Evolutionary conservation across 35 echinoderm and acorn worm genomes (phyloP).

Genomic region (Nesometra sesokonis): DNA sequence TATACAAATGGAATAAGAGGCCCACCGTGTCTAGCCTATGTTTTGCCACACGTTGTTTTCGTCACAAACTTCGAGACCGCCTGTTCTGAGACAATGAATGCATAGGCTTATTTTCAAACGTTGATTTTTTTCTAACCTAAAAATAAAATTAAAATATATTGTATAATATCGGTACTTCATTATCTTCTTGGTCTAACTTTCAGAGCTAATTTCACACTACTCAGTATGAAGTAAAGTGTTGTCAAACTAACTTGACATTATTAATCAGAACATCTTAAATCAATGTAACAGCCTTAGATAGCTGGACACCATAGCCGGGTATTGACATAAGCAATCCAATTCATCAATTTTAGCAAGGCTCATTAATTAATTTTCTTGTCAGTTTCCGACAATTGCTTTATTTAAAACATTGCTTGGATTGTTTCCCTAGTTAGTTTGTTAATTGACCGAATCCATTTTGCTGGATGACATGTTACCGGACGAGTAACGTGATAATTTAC

Average conservation of each 20-base stretch:
- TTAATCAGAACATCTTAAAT: background rate
- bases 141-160: no score
- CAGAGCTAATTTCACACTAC: background rate
- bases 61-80: no score
- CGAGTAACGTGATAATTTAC: background rate
- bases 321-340: background rate
- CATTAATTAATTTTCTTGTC: background rate
- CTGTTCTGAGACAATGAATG: no score
- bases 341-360: background rate
- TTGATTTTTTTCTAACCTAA: no score
- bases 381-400: background rate
- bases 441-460: background rate
- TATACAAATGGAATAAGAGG: no score
- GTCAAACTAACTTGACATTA: background rate
- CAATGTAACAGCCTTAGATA: background rate
- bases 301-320: background rate
- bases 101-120: no score
- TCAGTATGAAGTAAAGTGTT: background rate
- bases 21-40: no score
- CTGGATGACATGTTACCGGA: background rate
- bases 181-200: no score
- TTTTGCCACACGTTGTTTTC: no score
- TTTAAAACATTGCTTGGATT: background rate
- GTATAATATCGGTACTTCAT: no score
- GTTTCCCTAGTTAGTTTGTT: background rate